Conservation (phyloP, 2,888 invertebrate genomes). For the Hypselothyrea guttata region DNA sequence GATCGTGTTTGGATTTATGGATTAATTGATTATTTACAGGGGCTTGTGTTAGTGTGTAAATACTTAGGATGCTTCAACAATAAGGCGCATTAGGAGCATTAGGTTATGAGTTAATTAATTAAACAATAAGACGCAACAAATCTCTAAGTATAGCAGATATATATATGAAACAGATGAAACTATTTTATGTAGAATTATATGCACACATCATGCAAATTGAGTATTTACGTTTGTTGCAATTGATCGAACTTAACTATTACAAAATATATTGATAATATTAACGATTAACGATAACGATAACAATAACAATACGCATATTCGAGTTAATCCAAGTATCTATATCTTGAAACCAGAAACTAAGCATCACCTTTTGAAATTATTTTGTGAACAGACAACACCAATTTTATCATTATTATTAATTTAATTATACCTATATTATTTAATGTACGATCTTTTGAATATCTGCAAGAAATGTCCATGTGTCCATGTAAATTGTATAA, state of each 20-base stretch:
- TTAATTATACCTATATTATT: constrained; percentile 7
- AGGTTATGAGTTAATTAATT: constrained; percentile 43
- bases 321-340: constrained; percentile 31
- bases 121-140: constrained; percentile 47
- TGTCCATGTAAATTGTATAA: constrained; percentile 58
- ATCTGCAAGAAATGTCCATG: constrained; percentile 24
- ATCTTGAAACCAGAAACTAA: constrained; percentile 44
- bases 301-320: constrained; percentile 33
- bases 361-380: constrained; percentile 75
- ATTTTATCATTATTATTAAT: constrained; percentile 36
- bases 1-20: constrained; percentile 28
- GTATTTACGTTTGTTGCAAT: constrained; percentile 77
- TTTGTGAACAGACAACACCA: constrained; percentile 52
- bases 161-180: constrained; percentile 50
- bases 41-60: constrained; percentile 76
- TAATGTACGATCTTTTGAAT: constrained; percentile 5
- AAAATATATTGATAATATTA: constrained; percentile 26
- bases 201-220: constrained; percentile 54
- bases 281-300: constrained; percentile 13
- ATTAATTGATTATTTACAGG: constrained; percentile 73
- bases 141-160: constrained; percentile 36
- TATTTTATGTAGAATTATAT: constrained; percentile 75
- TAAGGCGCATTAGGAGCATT: constrained; percentile 39
- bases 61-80: constrained; percentile 50
- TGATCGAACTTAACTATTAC: constrained; percentile 47